Conservation (phyloP, 2,797 vertebrate species). For the Xyrichtys novacula region DNA sequence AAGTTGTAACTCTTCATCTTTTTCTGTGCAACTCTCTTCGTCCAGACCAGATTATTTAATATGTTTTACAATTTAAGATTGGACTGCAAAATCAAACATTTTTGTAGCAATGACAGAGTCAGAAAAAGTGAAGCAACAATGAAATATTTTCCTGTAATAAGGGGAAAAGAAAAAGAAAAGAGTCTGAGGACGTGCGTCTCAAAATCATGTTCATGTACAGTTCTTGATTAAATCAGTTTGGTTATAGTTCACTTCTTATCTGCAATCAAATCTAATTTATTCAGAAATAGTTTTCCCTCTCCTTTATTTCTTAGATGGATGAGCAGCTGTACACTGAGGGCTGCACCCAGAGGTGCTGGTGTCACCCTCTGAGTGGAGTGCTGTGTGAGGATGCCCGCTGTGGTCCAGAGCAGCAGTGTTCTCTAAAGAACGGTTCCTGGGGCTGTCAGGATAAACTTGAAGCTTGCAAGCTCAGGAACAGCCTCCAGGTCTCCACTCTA, state of each 20-base stretch:
- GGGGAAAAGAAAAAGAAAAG: background rate
- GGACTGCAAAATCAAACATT: background rate
- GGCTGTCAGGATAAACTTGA: constrained; percentile 40
- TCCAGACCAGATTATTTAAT: no score
- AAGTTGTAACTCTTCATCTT: no score
- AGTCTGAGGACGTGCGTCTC: background rate
- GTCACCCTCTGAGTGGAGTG: constrained; percentile 39
- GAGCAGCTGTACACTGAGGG: constrained; percentile 40
- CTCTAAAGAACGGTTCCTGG: constrained; percentile 43
- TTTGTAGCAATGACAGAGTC: background rate
- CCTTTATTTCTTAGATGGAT: constrained; percentile 16
- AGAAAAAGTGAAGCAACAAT: background rate
- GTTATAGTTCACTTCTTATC: background rate
- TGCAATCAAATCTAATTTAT: background rate
- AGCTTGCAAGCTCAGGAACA: constrained; percentile 37
- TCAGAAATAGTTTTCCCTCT: background rate
- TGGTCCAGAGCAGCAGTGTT: constrained; percentile 20
- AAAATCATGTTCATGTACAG: background rate
- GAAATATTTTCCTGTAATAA: background rate
- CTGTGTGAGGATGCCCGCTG: constrained; percentile 51
- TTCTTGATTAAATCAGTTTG: background rate
- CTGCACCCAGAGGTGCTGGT: constrained; percentile 57
- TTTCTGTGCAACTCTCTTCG: no score
- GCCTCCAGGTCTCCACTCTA: constrained; percentile 38
- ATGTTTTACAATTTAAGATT: background rate